These are phyloP conservation scores for Mimachlamys varia DNA, from an alignment of 2,888 invertebrate species.

Conservation along the genomic window DNA sequence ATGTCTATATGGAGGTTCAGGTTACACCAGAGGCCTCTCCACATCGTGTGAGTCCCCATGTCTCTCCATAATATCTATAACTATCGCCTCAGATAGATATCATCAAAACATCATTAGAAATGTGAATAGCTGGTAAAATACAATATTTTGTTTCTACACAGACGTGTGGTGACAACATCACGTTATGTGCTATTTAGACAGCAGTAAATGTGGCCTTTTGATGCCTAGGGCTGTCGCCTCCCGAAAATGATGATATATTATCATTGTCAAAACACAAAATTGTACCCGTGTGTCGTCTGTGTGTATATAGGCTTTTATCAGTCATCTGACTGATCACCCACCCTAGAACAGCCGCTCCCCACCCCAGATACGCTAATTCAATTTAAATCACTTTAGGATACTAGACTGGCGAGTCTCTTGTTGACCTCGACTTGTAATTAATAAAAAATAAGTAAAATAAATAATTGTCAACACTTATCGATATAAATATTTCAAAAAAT, in stretches of 20 bases:
- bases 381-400: constrained; percentile 15
- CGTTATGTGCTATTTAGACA: constrained; percentile 7
- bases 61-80: constrained; percentile 20
- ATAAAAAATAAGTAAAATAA: constrained; percentile 20
- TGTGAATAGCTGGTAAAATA: background rate
- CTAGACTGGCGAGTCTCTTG: background rate
- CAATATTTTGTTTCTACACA: constrained; percentile 36
- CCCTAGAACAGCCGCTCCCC: background rate
- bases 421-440: constrained; percentile 17
- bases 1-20: constrained; percentile 34
- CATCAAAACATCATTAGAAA: constrained; percentile 28
- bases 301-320: background rate
- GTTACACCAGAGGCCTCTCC: background rate
- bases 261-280: constrained; percentile 36
- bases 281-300: constrained; percentile 8
- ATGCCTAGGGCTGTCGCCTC: background rate
- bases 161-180: constrained; percentile 1
- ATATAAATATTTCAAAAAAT: constrained; percentile 9
- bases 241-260: constrained; percentile 23
- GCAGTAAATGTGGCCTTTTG: constrained; percentile 23
- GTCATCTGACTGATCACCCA: background rate
- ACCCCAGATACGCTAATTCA: constrained; percentile 12
- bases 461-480: constrained; percentile 36
- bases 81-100: constrained; percentile 7
- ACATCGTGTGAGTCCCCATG: constrained; percentile 44